Evolutionary conservation across 2,888 invertebrate species (phyloP).

Genomic region (Serripes groenlandicus): DNA sequence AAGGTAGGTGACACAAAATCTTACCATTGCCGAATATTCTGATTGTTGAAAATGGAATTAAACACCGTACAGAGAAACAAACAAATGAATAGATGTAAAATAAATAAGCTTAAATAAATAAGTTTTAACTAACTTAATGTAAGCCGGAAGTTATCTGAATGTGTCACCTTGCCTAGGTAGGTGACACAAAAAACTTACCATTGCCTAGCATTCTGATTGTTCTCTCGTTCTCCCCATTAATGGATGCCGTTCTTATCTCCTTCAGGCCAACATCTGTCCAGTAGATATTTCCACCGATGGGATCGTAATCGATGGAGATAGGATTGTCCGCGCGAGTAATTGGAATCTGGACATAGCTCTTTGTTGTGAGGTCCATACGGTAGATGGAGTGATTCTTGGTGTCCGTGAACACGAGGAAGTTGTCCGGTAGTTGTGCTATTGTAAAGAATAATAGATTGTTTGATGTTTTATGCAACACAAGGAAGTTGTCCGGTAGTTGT

Average conservation of each 20-base stretch:
- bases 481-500: too few species aligned
- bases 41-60: too few species aligned
- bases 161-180: too few species aligned
- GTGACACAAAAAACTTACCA: slow-evolving; percentile 64
- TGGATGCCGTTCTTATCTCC: slow-evolving; percentile 70
- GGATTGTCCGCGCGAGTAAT: slow-evolving; percentile 88
- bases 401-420: slow-evolving; percentile 80
- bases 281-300: slow-evolving; percentile 91
- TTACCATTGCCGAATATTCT: slow-evolving; percentile 68
- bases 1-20: too few species aligned
- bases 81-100: too few species aligned
- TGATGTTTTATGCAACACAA: neutral
- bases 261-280: slow-evolving; percentile 91
- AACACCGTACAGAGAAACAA: too few species aligned
- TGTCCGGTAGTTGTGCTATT: slow-evolving; percentile 71
- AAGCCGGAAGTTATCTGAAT: too few species aligned
- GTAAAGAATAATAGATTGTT: neutral
- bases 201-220: slow-evolving; percentile 65
- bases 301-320: slow-evolving; percentile 94
- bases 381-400: slow-evolving; percentile 90
- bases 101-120: too few species aligned
- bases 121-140: too few species aligned
- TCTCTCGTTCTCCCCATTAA: slow-evolving; percentile 71
- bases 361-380: slow-evolving; percentile 91
- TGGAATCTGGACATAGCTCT: slow-evolving; percentile 72